Percentiles rank a stretch among this genome's conserved stretches.
phyloP scores from a whole-genome alignment of 2,888 invertebrate species.

The Nephrocerus scutellatus region DNA sequence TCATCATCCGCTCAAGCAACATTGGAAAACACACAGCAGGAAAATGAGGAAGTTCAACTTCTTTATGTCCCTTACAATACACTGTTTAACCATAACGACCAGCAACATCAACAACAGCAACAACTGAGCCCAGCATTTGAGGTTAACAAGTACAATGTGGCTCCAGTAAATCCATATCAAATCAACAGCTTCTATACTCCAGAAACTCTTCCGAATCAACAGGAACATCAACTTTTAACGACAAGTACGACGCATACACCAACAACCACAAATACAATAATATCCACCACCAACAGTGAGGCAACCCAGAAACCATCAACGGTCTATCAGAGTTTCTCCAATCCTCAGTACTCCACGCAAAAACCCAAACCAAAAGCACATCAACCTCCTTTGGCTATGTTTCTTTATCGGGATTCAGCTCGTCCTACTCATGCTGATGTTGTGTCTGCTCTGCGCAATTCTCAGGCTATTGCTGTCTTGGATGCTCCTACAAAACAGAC shows the following conservation, averaged over 20 bases:
- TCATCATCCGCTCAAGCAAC: slow-evolving; percentile 21
- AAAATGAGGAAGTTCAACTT: slow-evolving; percentile 65
- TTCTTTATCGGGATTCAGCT: slow-evolving; percentile 52
- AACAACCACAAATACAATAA: slow-evolving; percentile 37
- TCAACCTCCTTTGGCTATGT: slow-evolving; percentile 78
- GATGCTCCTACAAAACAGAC: slow-evolving; percentile 63
- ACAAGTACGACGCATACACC: slow-evolving; percentile 36
- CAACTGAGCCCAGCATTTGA: slow-evolving; percentile 30
- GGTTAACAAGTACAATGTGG: slow-evolving; percentile 37
- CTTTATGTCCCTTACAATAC: slow-evolving; percentile 77
- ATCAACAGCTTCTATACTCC: slow-evolving; percentile 48
- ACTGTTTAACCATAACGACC: slow-evolving; percentile 50
- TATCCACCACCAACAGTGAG: too few relatives aligned
- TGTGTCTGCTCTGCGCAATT: slow-evolving; percentile 59
- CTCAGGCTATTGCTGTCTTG: slow-evolving; percentile 68
- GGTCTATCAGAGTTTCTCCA: slow-evolving; percentile 35
- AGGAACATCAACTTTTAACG: slow-evolving; percentile 28
- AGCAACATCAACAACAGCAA: slow-evolving; percentile 24
- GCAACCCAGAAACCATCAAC: slow-evolving; percentile 30
- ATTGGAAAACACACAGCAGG: slow-evolving; percentile 19
- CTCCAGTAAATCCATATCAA: slow-evolving; percentile 47
- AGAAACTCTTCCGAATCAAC: slow-evolving; percentile 32
- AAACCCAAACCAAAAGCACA: slow-evolving; percentile 64
- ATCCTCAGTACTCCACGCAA: slow-evolving; percentile 47
- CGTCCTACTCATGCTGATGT: slow-evolving; percentile 62